Evolutionary conservation across 1,140 invertebrate genomes (phyloP).

Genomic region (Leucophenga varia): DNA sequence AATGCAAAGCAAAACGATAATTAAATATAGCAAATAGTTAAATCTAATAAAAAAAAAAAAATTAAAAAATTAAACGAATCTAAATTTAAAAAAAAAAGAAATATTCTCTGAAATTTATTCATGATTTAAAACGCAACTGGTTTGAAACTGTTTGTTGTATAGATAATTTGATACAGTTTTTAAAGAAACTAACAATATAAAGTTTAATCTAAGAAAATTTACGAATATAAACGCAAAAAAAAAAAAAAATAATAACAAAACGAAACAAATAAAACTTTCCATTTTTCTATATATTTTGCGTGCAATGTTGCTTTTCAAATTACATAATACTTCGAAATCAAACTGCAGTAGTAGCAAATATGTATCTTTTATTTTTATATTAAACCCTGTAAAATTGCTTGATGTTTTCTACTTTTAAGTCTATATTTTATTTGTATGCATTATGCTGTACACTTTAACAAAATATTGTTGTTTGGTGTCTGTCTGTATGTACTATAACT

Average conservation of each 20-base stretch:
- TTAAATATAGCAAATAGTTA: too few relatives aligned
- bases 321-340: slow-evolving; percentile 1
- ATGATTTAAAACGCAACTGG: too few relatives aligned
- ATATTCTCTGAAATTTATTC: too few relatives aligned
- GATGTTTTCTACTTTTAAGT: too few relatives aligned
- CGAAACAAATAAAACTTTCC: slow-evolving; percentile 2
- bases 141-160: too few relatives aligned
- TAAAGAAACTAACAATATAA: slow-evolving; percentile 23
- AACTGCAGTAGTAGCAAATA: background rate
- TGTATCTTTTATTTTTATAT: background rate
- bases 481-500: too few relatives aligned
- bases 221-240: slow-evolving; percentile 4
- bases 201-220: slow-evolving; percentile 7
- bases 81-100: background rate
- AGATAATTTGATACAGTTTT: too few relatives aligned
- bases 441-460: too few relatives aligned
- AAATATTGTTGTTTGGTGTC: too few relatives aligned
- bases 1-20: too few relatives aligned
- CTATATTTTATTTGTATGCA: too few relatives aligned
- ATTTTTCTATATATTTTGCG: background rate
- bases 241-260: slow-evolving; percentile 8
- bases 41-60: background rate
- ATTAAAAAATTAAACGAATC: background rate
- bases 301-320: background rate
- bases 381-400: background rate